Base-by-base conservation (phyloP, 2,113 vertebrate genomes). In the Xenopus laevis region DNA sequence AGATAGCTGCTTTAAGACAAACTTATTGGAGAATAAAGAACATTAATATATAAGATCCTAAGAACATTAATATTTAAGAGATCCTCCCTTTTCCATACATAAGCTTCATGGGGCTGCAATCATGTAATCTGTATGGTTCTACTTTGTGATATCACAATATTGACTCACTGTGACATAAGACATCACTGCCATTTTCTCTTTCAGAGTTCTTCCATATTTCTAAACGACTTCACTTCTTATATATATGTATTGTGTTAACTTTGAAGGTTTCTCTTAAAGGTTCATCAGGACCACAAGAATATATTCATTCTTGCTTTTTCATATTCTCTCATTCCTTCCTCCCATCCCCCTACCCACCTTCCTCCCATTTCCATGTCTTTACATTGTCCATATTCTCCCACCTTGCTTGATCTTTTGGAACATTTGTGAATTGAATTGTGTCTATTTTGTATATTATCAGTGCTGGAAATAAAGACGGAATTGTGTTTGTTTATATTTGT, bases 401-500 rank as follows among this genome's bases (percentile, higher is more conserved):
- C 2, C 76, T 71, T 1, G 52, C 71, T 67, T 58, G 2, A 13
- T 8, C 77, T 81, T 79, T 83, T 81, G 85, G 87, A 89, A 86
- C 78, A 83, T 84, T 87, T 0, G 74, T 87, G 84, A 81, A 79
- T 57, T 65, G 80, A 83, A 78, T 71, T 84, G 78, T 67, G 6
- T 82, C 79, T 84, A 83, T 92, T 92, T 89, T 88, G 89, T 91
- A 91, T 87, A 84, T 83, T 82, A 63, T 85, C 82, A 84, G 80
- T 0, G 84, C 89, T 87, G 78, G 73, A 84, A 92, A 92, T 92
- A 92, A 92, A 92, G 1, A 60, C 83, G 81, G 79, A 6, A 77
- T 89, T 88, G 86, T 81, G 82, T 87, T 83, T 9, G 8, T 89
- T 79, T 77, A 71, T 17, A 58, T 71, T 50, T 21, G 17, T 53